Evolutionary conservation across 1,140 invertebrate genomes (phyloP).

Genomic region (Drosophila parabipectinata): DNA sequence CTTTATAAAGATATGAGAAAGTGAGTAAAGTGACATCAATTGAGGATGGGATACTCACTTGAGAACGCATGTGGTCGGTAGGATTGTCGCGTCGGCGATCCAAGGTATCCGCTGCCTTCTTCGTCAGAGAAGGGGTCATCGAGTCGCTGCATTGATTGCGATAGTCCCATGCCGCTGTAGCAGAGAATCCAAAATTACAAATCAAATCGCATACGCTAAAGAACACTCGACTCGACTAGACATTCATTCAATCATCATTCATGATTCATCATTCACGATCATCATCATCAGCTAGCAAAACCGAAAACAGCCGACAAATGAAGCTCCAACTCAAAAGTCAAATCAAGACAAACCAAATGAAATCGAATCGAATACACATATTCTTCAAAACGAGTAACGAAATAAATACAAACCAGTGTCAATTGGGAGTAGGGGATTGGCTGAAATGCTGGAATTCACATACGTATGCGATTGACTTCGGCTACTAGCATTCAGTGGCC

Average conservation of each 20-base stretch:
- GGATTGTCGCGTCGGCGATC: constrained; percentile 84
- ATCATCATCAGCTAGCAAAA: constrained; percentile 51
- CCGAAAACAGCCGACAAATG: constrained; percentile 18
- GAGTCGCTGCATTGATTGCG: constrained; percentile 84
- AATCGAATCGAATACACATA: constrained; percentile 51
- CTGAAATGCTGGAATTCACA: constrained; percentile 91
- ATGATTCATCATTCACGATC: constrained; percentile 24
- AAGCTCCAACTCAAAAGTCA: constrained; percentile 34
- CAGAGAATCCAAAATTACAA: constrained; percentile 42
- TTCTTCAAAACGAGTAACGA: constrained; percentile 52
- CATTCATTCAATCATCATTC: constrained; percentile 41
- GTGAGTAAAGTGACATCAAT: neutral
- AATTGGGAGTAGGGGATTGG: constrained; percentile 92
- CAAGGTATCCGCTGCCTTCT: constrained; percentile 84
- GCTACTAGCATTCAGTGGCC: constrained; percentile 86
- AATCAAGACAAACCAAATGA: constrained; percentile 54
- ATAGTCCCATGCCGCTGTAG: constrained; percentile 83
- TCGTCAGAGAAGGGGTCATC: constrained; percentile 84
- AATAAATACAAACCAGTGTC: constrained; percentile 87
- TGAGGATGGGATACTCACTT: constrained; percentile 54
- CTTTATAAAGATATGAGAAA: constrained; percentile 21
- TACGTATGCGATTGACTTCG: constrained; percentile 84
- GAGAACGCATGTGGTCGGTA: constrained; percentile 84
- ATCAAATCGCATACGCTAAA: constrained; percentile 32
- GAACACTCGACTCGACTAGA: constrained; percentile 59